Conservation (phyloP, 30 jellyfish, hydroid and myxozoan species). For the Sanderia malayensis region DNA sequence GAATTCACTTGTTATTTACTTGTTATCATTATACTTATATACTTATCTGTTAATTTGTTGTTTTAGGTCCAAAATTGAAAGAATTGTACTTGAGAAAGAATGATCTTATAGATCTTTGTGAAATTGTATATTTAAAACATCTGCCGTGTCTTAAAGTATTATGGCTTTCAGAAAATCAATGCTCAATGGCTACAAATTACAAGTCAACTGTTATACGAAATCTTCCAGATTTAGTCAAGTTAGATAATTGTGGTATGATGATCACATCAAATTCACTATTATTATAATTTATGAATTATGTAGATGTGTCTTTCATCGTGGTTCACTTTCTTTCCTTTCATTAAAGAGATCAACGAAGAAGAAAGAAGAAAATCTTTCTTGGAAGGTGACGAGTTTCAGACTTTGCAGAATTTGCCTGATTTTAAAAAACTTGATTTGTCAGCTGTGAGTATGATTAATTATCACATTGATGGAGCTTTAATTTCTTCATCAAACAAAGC, state of each 20-base stretch:
- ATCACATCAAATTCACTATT: too few relatives aligned
- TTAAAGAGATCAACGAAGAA: slow-evolving; percentile 31
- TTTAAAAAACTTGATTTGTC: slow-evolving; percentile 50
- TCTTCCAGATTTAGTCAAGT: slow-evolving; percentile 57
- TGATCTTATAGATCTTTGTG: slow-evolving; percentile 58
- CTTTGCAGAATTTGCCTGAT: slow-evolving; percentile 33
- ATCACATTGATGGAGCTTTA: too few relatives aligned
- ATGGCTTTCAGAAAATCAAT: slow-evolving; percentile 94
- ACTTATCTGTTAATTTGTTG: not conserved
- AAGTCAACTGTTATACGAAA: slow-evolving; percentile 64
- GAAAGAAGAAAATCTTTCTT: slow-evolving; percentile 37
- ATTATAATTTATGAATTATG: too few relatives aligned
- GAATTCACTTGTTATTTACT: not conserved
- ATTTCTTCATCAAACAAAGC: too few relatives aligned
- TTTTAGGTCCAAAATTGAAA: slow-evolving; percentile 80
- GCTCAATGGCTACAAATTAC: slow-evolving; percentile 43
- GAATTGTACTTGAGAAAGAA: slow-evolving; percentile 91
- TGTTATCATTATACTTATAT: too few relatives aligned
- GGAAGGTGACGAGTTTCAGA: slow-evolving; percentile 45
- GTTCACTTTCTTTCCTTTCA: too few relatives aligned
- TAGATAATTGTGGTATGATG: slow-evolving; percentile 62
- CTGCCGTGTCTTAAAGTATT: slow-evolving; percentile 68
- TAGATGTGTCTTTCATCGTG: too few relatives aligned
- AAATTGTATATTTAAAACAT: slow-evolving; percentile 59
- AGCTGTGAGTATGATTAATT: slow-evolving; percentile 8